phyloP scores from a whole-genome alignment of 2,797 vertebrate species.

The Cirrhinus mrigala region DNA sequence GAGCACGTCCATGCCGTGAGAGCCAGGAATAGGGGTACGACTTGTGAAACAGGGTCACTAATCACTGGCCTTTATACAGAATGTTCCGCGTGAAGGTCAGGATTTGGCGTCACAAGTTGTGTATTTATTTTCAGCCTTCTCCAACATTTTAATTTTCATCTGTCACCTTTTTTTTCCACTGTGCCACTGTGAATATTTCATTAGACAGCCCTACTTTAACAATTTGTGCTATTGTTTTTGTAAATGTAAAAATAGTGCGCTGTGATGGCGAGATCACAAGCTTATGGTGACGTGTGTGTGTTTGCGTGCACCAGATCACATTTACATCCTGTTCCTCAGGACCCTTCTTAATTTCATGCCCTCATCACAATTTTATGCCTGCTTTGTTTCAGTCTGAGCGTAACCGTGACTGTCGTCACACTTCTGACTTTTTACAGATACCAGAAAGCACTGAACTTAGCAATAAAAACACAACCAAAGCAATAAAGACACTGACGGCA shows the following conservation, averaged over 20 bases:
- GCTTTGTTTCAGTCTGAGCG: neutral
- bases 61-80: constrained; percentile 65
- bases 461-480: no score
- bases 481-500: neutral
- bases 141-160: neutral
- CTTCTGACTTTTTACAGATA: neutral
- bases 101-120: constrained; percentile 15
- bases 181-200: neutral
- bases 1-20: neutral
- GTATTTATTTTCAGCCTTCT: constrained; percentile 29
- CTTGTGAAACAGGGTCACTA: constrained; percentile 1
- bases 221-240: neutral
- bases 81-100: constrained; percentile 61
- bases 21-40: constrained; percentile 34
- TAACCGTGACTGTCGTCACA: neutral
- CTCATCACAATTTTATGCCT: constrained; percentile 20
- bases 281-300: neutral
- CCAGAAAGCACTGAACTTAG: neutral
- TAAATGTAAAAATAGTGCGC: neutral
- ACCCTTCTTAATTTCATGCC: constrained; percentile 11
- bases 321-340: neutral
- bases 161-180: neutral
- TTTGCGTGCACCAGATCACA: neutral
- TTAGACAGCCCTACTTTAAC: neutral
- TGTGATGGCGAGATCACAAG: constrained; percentile 8